A percentile compares a stretch with the other conserved stretches of the same genome.
phyloP scores from a whole-genome alignment of 2,113 vertebrate genomes.

The Spheniscus mendiculus region DNA sequence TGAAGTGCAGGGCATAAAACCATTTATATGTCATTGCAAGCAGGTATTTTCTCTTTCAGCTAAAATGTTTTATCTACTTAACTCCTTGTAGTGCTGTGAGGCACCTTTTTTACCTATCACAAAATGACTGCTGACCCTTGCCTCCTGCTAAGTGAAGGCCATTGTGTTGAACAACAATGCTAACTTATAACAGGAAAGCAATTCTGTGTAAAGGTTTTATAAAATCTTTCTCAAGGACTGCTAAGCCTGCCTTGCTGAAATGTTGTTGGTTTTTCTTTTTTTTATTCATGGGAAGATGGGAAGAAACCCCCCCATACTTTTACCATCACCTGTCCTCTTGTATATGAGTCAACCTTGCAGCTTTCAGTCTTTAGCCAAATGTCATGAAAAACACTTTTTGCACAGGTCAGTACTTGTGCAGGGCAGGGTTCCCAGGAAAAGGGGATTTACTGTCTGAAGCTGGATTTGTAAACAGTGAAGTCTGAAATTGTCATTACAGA shows the following conservation, averaged over 20 bases:
- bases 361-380: neutral
- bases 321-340: neutral
- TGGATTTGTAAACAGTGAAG: neutral
- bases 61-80: neutral
- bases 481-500: neutral
- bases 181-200: neutral
- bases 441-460: neutral
- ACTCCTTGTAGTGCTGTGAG: constrained; percentile 2
- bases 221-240: constrained; percentile 21
- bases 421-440: neutral
- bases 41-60: neutral
- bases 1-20: neutral
- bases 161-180: constrained; percentile 44
- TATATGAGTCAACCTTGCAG: neutral
- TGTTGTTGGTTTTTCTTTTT: neutral
- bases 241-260: neutral
- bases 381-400: neutral
- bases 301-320: neutral
- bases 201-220: constrained; percentile 12
- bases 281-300: neutral
- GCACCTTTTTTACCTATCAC: constrained; percentile 20
- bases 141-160: constrained; percentile 3
- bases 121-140: constrained; percentile 32
- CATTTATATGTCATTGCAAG: neutral
- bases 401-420: neutral